A percentile compares a stretch with the other conserved stretches of the same genome.
Conservation (phyloP, 2,888 invertebrate genomes). For the Meiosimyza platycephala region DNA sequence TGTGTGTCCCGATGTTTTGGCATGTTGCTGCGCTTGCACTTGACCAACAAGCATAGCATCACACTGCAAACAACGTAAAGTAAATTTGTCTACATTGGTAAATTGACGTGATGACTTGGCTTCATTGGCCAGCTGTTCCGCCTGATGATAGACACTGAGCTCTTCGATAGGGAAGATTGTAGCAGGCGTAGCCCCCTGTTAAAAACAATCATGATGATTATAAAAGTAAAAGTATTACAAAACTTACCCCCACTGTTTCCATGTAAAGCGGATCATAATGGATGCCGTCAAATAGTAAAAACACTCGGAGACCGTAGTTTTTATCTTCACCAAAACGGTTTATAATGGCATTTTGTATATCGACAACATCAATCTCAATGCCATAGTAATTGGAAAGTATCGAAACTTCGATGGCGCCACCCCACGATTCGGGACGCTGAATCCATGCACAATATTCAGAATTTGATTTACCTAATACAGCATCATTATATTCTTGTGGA, state of each 20-base stretch:
- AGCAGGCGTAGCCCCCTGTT: constrained; percentile 78
- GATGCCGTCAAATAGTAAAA: constrained; percentile 93
- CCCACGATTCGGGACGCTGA: constrained; percentile 89
- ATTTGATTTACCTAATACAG: constrained; percentile 86
- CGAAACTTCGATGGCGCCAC: constrained; percentile 94
- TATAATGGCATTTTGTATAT: constrained; percentile 89
- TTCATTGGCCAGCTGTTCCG: constrained; percentile 86
- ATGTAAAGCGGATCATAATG: constrained; percentile 95
- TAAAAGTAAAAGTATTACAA: constrained; percentile 1
- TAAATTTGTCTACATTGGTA: constrained; percentile 90
- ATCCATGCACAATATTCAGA: constrained; percentile 93
- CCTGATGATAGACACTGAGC: constrained; percentile 78
- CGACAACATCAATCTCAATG: constrained; percentile 93
- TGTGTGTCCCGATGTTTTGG: constrained; percentile 84
- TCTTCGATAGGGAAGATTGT: constrained; percentile 86
- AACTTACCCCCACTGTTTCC: constrained; percentile 80
- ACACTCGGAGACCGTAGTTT: constrained; percentile 83
- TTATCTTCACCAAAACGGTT: constrained; percentile 95
- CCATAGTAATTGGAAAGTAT: constrained; percentile 88
- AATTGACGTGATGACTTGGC: constrained; percentile 90
- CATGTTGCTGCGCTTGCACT: constrained; percentile 85
- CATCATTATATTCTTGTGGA: constrained; percentile 83
- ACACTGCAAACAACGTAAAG: constrained; percentile 86
- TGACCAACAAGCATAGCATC: constrained; percentile 82
- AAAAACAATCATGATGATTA: background rate